Percentiles rank a stretch among this genome's conserved stretches.
These are phyloP conservation scores for Heliconius himera DNA, from an alignment of 1,140 invertebrate genomes.

Conservation along the genomic window DNA sequence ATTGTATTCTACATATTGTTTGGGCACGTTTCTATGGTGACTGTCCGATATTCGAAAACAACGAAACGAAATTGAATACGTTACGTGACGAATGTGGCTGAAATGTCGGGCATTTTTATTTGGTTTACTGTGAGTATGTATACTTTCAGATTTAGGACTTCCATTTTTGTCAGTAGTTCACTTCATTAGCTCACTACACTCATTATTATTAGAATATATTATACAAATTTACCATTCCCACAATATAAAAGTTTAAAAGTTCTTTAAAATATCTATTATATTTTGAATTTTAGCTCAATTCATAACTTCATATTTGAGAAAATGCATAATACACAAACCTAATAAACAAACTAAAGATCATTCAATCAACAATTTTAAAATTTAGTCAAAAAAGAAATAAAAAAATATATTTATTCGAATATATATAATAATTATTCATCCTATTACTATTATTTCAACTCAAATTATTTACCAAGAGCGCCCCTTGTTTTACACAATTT, in stretches of 20 bases:
- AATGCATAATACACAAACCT: no score
- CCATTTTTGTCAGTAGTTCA: neutral
- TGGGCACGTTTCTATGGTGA: constrained; percentile 10
- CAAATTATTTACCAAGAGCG: neutral
- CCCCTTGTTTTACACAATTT: neutral
- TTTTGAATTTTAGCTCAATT: no score
- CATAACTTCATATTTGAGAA: no score
- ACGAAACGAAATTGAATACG: constrained; percentile 19
- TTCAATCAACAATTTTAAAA: no score
- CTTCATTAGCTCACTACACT: neutral
- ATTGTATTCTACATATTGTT: constrained; percentile 16
- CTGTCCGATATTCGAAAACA: constrained; percentile 18
- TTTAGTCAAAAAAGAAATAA: no score
- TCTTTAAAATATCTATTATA: no score
- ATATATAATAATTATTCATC: no score
- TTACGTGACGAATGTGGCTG: constrained; percentile 22
- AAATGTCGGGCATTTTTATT: constrained; percentile 3
- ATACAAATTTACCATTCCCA: no score
- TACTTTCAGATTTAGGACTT: neutral
- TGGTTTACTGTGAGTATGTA: neutral
- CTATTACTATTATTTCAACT: neutral
- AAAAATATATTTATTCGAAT: no score
- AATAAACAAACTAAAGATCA: no score
- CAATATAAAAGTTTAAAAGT: no score
- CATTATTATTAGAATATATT: no score